Evolutionary conservation across 1,140 invertebrate species (phyloP).

Genomic region (Pectinophora gossypiella): DNA sequence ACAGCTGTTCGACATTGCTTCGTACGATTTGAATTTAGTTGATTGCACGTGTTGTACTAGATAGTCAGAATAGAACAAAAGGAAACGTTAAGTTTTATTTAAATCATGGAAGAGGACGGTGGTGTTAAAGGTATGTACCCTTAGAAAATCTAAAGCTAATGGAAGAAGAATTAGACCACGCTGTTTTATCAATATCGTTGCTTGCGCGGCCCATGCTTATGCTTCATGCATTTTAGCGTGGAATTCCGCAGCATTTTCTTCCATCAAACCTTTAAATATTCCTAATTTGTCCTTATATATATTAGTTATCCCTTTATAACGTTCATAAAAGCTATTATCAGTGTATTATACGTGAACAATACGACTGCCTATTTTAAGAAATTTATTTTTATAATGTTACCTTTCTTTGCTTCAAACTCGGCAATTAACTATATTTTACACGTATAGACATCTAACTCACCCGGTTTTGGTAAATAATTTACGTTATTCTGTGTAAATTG

Average conservation of each 20-base stretch:
- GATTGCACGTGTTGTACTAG: constrained; percentile 41
- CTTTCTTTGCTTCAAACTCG: too few species aligned
- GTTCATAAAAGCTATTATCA: too few species aligned
- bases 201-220: neutral
- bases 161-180: neutral
- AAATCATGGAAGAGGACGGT: constrained; percentile 49
- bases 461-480: too few species aligned
- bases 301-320: too few species aligned
- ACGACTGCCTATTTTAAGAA: too few species aligned
- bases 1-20: constrained; percentile 60
- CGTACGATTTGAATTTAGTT: constrained; percentile 40
- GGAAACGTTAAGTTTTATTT: constrained; percentile 7
- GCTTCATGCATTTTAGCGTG: neutral
- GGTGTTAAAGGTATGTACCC: constrained; percentile 42
- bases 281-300: too few species aligned
- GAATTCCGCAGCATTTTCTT: too few species aligned
- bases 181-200: constrained; percentile 1
- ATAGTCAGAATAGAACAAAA: constrained; percentile 5
- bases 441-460: too few species aligned
- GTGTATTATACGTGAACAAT: too few species aligned
- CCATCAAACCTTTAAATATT: too few species aligned
- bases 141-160: neutral
- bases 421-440: too few species aligned
- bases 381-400: too few species aligned
- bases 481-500: neutral